These are phyloP conservation scores for Nymphalis c-album DNA, from an alignment of 2,888 invertebrate species.

Conservation along the genomic window DNA sequence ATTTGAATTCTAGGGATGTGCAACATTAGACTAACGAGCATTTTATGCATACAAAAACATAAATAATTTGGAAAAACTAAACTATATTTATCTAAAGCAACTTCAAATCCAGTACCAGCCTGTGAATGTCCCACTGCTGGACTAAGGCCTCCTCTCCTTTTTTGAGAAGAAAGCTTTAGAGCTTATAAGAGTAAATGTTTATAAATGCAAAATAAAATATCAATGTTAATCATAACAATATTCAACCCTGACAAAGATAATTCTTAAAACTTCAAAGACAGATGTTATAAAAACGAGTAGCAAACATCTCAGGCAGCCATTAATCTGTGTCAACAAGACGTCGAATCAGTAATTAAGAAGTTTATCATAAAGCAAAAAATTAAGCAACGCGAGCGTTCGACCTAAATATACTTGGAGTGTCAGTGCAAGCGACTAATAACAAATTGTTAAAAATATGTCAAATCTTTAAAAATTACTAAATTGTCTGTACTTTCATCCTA, in stretches of 20 bases:
- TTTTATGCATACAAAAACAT: too few species aligned
- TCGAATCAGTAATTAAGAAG: constrained; percentile 50
- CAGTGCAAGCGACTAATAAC: constrained; percentile 18
- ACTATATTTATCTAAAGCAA: neutral
- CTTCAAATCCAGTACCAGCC: too few species aligned
- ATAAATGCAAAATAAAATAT: neutral
- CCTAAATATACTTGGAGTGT: constrained; percentile 38
- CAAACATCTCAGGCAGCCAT: constrained; percentile 38
- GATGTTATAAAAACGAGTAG: constrained; percentile 27
- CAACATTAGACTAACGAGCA: too few species aligned
- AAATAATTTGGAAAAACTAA: too few species aligned
- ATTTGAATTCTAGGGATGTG: too few species aligned
- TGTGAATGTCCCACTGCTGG: too few species aligned
- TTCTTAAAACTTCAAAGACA: constrained; percentile 24
- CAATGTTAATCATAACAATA: neutral
- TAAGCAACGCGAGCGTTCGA: constrained; percentile 40
- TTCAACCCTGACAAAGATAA: constrained; percentile 16
- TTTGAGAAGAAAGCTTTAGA: too few species aligned
- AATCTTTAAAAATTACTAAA: too few species aligned
- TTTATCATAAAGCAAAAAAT: constrained; percentile 48
- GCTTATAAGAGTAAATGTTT: too few species aligned
- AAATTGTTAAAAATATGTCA: too few species aligned
- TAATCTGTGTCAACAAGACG: constrained; percentile 47
- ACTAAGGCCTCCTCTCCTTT: too few species aligned
- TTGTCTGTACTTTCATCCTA: too few species aligned